Base-by-base conservation (phyloP, 2,113 vertebrate species). In the Loxodonta africana region DNA sequence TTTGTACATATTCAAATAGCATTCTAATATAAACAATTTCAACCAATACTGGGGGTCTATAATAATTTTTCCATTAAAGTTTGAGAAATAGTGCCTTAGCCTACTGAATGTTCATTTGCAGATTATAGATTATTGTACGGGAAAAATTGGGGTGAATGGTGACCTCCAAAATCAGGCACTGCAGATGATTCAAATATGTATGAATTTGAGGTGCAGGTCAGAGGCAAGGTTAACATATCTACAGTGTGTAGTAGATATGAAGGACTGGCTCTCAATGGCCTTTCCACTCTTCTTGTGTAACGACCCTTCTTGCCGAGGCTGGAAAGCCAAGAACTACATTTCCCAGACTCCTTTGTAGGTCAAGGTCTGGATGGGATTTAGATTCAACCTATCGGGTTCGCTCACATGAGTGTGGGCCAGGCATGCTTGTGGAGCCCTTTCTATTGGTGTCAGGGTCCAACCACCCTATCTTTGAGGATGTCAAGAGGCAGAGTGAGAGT, bases 1-100 rank as follows among this genome's bases (percentile, higher is more conserved):
- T 69, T 94, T 77, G 76, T 92, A 25, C 51, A 46, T 92, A 80
- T 94, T 96, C 73, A 88, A 97, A 88, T 71, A 96, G 83, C 18
- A 65, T 63, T 51, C 62, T 73, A 80, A 65, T 90, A 94, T 90
- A 95, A 87, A 67, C 41, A 84, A 80, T 92, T 69, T 88, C 37
- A 8, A 67, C 23, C 26, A 90, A 83, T 46, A 71, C 57, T 82
- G 76, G 30, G 33, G 57, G 6, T 25, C 73, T 93, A 21, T 85
- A 91, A 67, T 44, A 17, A 48, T 67, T 90, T 80, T 76, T 26
- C 33, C 53, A 11, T 86, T 74, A 74, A 33, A 4, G 0, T 78
- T 95, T 63, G 76, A 65, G 88, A 91, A n/a, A n/a, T 14, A 41
- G 2, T 37, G 53, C 28, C 28, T 89, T 3, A 0, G 12, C 12